Evolutionary conservation across 1,140 invertebrate species (phyloP).

Genomic region (Physella acuta): DNA sequence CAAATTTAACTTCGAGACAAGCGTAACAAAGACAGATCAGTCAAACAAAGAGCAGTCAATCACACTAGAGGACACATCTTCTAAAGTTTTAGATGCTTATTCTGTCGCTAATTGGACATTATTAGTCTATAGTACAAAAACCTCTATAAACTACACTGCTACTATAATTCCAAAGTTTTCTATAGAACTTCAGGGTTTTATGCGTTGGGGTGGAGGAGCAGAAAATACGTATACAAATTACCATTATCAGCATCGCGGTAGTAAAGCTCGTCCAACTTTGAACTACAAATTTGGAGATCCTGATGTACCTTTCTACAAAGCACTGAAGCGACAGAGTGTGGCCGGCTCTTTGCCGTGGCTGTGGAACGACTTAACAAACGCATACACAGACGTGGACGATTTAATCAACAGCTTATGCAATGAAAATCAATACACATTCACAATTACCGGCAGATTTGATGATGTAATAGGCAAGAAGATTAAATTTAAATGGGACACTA

Average conservation of each 20-base stretch:
- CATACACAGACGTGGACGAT: background rate
- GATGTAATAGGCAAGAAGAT: background rate
- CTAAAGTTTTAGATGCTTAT: background rate
- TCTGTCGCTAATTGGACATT: background rate
- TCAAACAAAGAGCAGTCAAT: background rate
- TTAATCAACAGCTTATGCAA: background rate
- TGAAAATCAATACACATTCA: background rate
- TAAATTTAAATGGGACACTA: background rate
- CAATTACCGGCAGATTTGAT: background rate
- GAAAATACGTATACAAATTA: no score
- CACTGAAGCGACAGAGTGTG: no score
- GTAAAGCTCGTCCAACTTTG: no score
- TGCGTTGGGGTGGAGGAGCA: background rate
- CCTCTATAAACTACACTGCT: background rate
- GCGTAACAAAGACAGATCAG: background rate
- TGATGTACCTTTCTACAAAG: no score
- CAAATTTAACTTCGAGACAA: background rate
- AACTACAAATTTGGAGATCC: no score
- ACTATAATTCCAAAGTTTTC: background rate
- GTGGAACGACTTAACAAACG: no score
- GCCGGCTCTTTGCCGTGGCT: no score
- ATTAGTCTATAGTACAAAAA: background rate
- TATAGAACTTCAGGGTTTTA: conserved; percentile 5
- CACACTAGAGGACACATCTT: background rate
- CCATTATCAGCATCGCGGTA: background rate